Base-by-base conservation (phyloP, 2,888 invertebrate genomes). In the Sphecodes monilicornis region DNA sequence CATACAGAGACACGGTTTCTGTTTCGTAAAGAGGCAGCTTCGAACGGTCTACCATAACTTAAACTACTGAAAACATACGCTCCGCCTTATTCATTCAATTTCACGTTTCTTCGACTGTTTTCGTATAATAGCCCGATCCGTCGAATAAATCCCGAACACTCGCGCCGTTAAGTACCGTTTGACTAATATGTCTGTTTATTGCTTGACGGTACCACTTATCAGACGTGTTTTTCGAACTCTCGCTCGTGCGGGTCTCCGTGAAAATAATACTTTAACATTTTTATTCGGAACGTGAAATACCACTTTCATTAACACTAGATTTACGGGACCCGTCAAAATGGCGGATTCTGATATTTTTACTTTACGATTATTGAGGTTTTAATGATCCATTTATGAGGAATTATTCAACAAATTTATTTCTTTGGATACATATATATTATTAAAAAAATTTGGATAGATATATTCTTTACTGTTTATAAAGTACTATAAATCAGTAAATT, bases 1-100 rank as follows among this genome's bases (percentile, higher is more conserved):
- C 22, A 11, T 26, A 29, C 60, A 6, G 26, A 6, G 26, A 29
- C 16, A 32, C 60, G 29, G 16, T 64, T 18, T 3, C 13, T 22
- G 64, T 64, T 64, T 64, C 32, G 22, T 64, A 64, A 64, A 64
- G 41, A 60, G 41, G 26, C 11, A 26, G 39, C 41, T 22, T 36
- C 39, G 73, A 74, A 60, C 32, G 60, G 26, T 26, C 39, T 36
- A 36, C 39, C 64, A 18, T 66, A 66, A 39, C 11, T 66, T 66
- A 66, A 66, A 66, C 39, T 66, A 22, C 39, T 10, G 36, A 11
- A 36, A 36, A 66, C 39, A 1, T n/a, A n/a, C 66, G 10, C 66
- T 66, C 36, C 36, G 36, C 22, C 66, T 36, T 36, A 36, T 66
- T 32, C 39, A 66, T 66, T 66, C 32, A 66, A 66, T 66, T 66